phyloP scores from a whole-genome alignment of 2,113 vertebrate species.

The Thalassoma bifasciatum region DNA sequence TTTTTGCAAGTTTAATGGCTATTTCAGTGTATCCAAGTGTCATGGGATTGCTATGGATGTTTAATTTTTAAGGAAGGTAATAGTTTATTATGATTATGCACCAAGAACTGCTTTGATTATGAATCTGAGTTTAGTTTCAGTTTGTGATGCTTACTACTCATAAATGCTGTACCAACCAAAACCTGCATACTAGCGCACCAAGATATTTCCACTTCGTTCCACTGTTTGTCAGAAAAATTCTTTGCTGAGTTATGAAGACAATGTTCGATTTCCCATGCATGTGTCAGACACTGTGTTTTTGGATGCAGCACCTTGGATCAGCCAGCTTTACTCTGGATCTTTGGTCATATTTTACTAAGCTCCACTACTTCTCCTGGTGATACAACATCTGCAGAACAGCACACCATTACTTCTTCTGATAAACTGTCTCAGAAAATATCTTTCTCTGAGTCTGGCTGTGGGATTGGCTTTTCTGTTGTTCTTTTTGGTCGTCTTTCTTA shows the following conservation, averaged over 20 bases:
- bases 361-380: slow-evolving; percentile 50
- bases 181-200: neutral
- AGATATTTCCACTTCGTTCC: no score
- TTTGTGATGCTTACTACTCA: no score
- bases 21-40: neutral
- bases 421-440: slow-evolving; percentile 7
- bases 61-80: neutral
- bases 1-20: neutral
- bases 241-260: neutral
- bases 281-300: slow-evolving; percentile 5
- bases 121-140: no score
- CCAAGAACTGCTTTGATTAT: no score
- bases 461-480: neutral
- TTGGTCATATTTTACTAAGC: slow-evolving; percentile 75
- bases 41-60: neutral
- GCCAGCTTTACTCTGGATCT: slow-evolving; percentile 54
- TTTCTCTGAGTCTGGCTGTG: slow-evolving; percentile 23
- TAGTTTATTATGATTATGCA: no score
- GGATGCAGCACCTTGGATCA: slow-evolving; percentile 50
- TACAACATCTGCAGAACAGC: slow-evolving; percentile 5
- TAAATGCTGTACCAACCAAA: no score
- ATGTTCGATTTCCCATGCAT: neutral
- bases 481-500: slow-evolving; percentile 36
- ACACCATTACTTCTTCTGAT: slow-evolving; percentile 1
- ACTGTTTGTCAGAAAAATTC: neutral